A percentile compares a stretch with the other conserved stretches of the same genome.
phyloP scores from a whole-genome alignment of 2,888 invertebrate species.

The Pedicia rivosa region DNA sequence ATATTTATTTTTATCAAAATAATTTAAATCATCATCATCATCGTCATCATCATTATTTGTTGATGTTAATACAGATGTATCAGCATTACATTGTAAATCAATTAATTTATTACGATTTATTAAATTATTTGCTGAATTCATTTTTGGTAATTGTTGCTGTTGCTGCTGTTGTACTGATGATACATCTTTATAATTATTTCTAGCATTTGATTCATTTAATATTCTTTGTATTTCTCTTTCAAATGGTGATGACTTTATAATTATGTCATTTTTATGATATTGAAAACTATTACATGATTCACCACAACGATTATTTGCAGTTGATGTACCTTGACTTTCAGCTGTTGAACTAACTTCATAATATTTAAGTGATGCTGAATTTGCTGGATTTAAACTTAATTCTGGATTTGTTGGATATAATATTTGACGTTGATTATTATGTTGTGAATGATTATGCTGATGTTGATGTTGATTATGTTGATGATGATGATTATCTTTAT shows the following conservation, averaged over 20 bases:
- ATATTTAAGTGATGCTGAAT: constrained; percentile 27
- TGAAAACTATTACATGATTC: constrained; percentile 49
- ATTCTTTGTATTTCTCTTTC: constrained; percentile 67
- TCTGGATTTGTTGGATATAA: constrained; percentile 32
- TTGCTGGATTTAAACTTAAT: constrained; percentile 16
- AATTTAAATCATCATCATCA: constrained; percentile 1
- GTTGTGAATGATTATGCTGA: neutral
- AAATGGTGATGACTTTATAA: constrained; percentile 39
- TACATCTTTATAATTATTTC: neutral
- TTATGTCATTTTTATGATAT: constrained; percentile 30
- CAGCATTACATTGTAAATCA: neutral
- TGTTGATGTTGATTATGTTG: neutral
- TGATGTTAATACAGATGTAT: neutral
- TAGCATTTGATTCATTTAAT: constrained; percentile 40
- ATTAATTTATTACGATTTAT: neutral
- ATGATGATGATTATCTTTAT: neutral
- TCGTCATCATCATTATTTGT: constrained; percentile 5
- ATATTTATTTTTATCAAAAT: constrained; percentile 17
- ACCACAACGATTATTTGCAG: constrained; percentile 38
- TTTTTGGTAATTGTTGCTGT: constrained; percentile 3
- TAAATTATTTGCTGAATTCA: neutral
- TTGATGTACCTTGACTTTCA: constrained; percentile 37
- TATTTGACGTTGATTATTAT: constrained; percentile 36
- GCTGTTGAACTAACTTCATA: constrained; percentile 31
- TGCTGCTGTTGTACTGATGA: neutral